These are phyloP conservation scores for Malacoraja senta DNA, from an alignment of 2,797 vertebrate genomes.

Conservation along the genomic window DNA sequence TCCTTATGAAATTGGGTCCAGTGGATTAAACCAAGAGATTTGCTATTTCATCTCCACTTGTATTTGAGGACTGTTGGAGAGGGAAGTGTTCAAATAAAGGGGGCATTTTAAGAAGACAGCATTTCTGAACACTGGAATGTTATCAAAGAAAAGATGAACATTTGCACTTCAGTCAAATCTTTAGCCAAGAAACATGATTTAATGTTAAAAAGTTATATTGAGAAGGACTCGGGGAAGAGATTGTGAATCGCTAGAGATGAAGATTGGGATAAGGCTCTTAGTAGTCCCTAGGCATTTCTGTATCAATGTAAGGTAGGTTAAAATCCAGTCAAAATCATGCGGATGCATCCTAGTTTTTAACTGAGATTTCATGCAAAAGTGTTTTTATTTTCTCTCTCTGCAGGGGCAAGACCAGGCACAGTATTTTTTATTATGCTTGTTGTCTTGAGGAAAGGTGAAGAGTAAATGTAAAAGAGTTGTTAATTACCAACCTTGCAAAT, in stretches of 20 bases:
- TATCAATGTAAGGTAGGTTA: neutral
- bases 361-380: neutral
- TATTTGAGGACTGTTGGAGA: neutral
- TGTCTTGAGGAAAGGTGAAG: neutral
- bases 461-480: neutral
- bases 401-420: neutral
- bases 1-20: too few species aligned
- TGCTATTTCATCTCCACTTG: too few species aligned
- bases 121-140: neutral
- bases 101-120: too few species aligned
- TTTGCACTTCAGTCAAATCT: neutral
- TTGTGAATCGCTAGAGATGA: neutral
- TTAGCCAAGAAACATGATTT: neutral
- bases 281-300: neutral
- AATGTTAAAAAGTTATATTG: neutral
- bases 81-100: neutral
- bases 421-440: neutral
- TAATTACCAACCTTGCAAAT: neutral
- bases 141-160: neutral
- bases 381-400: neutral
- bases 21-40: too few species aligned
- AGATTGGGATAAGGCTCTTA: neutral
- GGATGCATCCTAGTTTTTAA: neutral
- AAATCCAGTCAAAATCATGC: neutral
- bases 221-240: neutral